A percentile compares a stretch with the other conserved stretches of the same genome.
phyloP scores from a whole-genome alignment of 2,797 vertebrate genomes.

The Phataginus tricuspis region DNA sequence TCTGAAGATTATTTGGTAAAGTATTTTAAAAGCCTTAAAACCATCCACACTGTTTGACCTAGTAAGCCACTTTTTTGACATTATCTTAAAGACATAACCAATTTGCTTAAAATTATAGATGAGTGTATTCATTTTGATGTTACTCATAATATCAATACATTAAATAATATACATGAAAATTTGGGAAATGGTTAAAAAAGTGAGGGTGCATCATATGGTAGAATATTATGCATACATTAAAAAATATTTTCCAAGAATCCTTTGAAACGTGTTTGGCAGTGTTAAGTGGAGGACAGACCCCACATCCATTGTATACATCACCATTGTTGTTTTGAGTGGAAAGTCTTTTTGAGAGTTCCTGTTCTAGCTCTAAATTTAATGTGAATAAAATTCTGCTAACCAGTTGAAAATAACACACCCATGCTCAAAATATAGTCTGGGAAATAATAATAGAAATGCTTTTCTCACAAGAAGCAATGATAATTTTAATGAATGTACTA shows the following conservation, averaged over 20 bases:
- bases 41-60: constrained; percentile 22
- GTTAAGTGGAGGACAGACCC: neutral
- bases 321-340: neutral
- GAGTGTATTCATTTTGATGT: neutral
- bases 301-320: neutral
- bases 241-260: constrained; percentile 25
- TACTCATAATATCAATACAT: neutral
- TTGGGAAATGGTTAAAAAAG: neutral
- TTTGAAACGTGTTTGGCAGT: constrained; percentile 12
- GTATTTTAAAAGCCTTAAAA: constrained; percentile 62
- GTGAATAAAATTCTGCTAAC: constrained; percentile 30
- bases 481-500: constrained; percentile 36
- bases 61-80: neutral
- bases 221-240: neutral
- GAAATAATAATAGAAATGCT: constrained; percentile 23
- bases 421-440: neutral
- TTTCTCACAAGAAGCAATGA: neutral
- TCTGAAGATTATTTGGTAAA: constrained; percentile 22
- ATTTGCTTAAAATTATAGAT: neutral
- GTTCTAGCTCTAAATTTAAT: neutral
- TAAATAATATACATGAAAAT: neutral
- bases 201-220: neutral
- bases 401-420: neutral
- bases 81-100: neutral
- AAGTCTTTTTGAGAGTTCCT: neutral